Conservation (phyloP, 2,888 invertebrate genomes). For the Scrobipalpa atriplicella region DNA sequence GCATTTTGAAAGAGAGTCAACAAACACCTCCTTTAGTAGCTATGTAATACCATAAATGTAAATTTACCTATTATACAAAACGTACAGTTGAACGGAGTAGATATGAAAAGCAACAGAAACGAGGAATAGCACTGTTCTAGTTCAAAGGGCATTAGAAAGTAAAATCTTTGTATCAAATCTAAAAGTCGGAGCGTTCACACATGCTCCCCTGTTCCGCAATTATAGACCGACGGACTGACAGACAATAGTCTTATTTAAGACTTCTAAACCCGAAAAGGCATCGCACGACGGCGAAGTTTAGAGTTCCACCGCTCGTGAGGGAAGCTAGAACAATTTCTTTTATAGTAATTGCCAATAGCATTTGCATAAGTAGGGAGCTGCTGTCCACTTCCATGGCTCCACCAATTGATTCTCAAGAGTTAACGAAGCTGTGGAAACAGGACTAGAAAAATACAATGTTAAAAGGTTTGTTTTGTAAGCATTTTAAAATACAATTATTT, state of each 20-base stretch:
- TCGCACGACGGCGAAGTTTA: conserved; percentile 54
- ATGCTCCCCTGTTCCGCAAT: conserved; percentile 38
- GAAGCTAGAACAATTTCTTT: conserved; percentile 63
- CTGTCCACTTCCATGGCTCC: conserved; percentile 40
- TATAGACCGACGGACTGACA: conserved; percentile 48
- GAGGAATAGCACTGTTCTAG: neutral
- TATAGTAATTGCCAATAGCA: conserved; percentile 69
- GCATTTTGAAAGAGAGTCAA: too few species aligned
- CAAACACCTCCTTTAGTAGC: too few species aligned
- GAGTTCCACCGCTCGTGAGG: conserved; percentile 45
- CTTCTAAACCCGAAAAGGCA: conserved; percentile 62
- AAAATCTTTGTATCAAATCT: conserved; percentile 27
- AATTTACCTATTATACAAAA: too few species aligned
- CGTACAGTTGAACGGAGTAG: neutral
- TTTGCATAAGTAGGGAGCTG: conserved; percentile 64
- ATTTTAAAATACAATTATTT: conserved; percentile 12
- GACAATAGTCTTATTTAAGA: conserved; percentile 60
- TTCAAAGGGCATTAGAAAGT: conserved; percentile 8
- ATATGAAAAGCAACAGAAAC: neutral
- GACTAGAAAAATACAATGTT: conserved; percentile 23
- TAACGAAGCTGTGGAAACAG: conserved; percentile 35
- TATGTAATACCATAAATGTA: too few species aligned
- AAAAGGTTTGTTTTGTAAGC: conserved; percentile 15
- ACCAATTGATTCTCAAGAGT: conserved; percentile 34
- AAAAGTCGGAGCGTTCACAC: conserved; percentile 32